Evolutionary conservation across 2,888 invertebrate genomes (phyloP), one percentile per base, ranked within the genome.

Genomic region (Phymatocera aterrima): DNA sequence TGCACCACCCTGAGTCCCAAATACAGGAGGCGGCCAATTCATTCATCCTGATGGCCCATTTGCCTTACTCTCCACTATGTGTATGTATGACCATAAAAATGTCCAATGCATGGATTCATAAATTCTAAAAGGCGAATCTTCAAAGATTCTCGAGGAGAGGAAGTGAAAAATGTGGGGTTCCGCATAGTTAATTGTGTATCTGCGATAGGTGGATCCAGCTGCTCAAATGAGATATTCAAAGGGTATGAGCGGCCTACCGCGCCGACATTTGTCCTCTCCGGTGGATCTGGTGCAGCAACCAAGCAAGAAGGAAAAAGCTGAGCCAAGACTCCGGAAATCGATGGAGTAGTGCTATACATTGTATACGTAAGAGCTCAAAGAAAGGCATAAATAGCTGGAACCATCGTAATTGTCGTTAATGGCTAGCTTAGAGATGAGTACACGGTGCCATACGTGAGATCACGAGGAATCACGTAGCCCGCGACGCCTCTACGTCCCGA

Each of bases 391-490:
- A 64, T 64, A 64, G 61, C 37, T 68, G 15, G 10, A 31, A 31
- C 24, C 18, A 21, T 68, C 24, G 43, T 51, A 43, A 72, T 51
- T 21, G 34, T 51, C 48, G 72, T 51, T 34, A n/a, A 48, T 34
- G 72, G 72, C 3, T 24, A 68, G 46, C n/a, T n/a, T n/a, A n/a
- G 60, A 28, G 28, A 61, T 43, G 21, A 21, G 18, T 8, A 34
- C 61, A 64, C 61, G 37, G 37, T 64, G 21, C 34, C 75, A 72
- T 51, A 72, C 51, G 60, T 40, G 75, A 40, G 40, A 75, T 75
- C 75, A 75, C 75, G 75, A 75, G 75, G 57, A 75, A 75, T 75
- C 75, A 57, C 75, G 57, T 72, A 6, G 28, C 1, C 8, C 54
- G n/a, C 75, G 54, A 75, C 54, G 57, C 54, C 75, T 75, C 43